Base-by-base conservation (phyloP, 1,140 invertebrate species). In the Drosophila biarmipes region DNA sequence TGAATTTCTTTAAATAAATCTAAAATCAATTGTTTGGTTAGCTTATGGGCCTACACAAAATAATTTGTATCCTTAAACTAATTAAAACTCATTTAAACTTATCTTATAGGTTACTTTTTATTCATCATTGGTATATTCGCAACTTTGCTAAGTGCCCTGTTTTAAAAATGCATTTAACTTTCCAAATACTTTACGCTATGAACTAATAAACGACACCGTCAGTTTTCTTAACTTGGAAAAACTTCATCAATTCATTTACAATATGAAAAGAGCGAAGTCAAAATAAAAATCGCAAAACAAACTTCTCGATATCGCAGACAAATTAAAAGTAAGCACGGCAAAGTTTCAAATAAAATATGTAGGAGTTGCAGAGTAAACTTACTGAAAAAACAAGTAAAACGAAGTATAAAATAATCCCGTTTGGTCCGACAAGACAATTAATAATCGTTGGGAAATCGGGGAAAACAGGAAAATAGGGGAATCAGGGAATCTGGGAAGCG, bases 351-450 rank as follows among this genome's bases (percentile, higher is more conserved):
- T 71, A 77, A 57, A 68, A 57, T 62, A 55, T 49, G 40, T 61
- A 31, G 49, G 45, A 74, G 45, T 49, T 75, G 66, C 52, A 54
- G 58, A 21, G 43, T 19, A 17, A 68, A 76, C 42, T 64, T 59
- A 38, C 55, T 14, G 21, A 21, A 51, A 27, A 56, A 24, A 69
- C 45, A 46, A 48, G 55, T 48, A 31, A 48, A 46, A 31, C 29
- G 43, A 73, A 58, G 56, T 78, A 57, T 40, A 43, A 59, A 74
- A 72, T 69, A 87, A 78, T 75, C 58, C 56, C 27, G 43, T 80
- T 86, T 34, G 62, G 43, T 48, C 48, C 61, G 78, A 80, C 51
- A 55, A 79, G 75, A 87, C 79, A 87, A 87, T 89, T 89, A 87
- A 89, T 82, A 79, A 79, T 59, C 62, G 35, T 51, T 37, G 29